phyloP scores from a whole-genome alignment of 2,797 vertebrate species.

The Hephaestus fuliginosus region DNA sequence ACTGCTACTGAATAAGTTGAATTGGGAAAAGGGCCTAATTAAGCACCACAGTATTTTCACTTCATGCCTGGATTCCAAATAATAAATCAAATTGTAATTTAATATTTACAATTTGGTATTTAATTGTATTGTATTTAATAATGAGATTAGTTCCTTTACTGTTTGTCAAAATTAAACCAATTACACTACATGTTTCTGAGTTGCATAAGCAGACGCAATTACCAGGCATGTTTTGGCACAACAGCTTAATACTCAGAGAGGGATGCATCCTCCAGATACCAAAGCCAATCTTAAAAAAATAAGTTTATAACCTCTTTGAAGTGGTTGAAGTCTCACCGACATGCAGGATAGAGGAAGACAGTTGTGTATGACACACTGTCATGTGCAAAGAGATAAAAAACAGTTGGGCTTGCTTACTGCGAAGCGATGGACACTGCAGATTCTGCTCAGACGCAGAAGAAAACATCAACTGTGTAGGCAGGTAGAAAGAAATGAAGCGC shows the following conservation, averaged over 20 bases:
- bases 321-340: background rate
- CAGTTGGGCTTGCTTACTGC: background rate
- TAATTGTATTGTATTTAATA: no score
- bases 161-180: conserved; percentile 16
- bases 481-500: background rate
- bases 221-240: background rate
- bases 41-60: background rate
- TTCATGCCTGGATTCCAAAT: background rate
- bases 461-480: background rate
- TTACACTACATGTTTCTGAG: background rate
- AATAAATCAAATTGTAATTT: background rate
- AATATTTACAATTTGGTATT: no score
- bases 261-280: background rate
- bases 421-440: background rate
- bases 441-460: background rate
- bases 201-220: background rate
- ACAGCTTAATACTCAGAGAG: background rate
- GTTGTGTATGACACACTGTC: background rate
- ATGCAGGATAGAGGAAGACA: background rate
- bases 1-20: background rate
- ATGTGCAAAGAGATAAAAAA: background rate
- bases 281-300: background rate
- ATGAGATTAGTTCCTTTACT: background rate
- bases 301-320: background rate
- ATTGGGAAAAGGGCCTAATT: background rate